Evolutionary conservation across 35 echinoderm and acorn worm species (phyloP).

Genomic region (Lytechinus pictus): DNA sequence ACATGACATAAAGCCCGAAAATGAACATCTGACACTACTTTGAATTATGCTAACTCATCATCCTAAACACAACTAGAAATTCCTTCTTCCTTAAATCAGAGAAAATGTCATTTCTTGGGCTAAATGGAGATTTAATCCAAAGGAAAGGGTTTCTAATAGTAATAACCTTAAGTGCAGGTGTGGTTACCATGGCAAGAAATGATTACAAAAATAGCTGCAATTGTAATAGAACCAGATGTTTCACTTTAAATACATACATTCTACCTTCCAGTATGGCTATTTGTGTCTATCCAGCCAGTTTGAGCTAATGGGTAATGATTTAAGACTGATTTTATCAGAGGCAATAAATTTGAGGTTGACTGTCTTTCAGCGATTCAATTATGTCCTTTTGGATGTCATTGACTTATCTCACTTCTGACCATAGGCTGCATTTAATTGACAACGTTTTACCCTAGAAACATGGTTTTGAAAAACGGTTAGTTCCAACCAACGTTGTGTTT

Average conservation of each 20-base stretch:
- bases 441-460: no score
- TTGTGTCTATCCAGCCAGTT: not conserved
- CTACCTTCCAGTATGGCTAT: not conserved
- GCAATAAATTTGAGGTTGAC: not conserved
- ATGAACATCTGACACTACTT: no score
- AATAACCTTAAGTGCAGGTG: not conserved
- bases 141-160: not conserved
- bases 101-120: not conserved
- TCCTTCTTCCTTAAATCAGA: not conserved
- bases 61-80: not conserved
- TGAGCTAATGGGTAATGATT: not conserved
- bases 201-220: not conserved
- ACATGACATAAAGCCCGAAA: no score
- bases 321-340: not conserved
- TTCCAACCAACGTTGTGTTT: no score
- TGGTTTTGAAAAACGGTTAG: no score
- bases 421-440: no score
- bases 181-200: not conserved
- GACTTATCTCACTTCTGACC: not conserved
- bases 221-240: not conserved
- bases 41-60: not conserved
- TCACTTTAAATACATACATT: not conserved
- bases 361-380: not conserved
- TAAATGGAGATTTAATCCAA: slow-evolving; percentile 11
- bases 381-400: not conserved